Evolutionary conservation across 2,888 invertebrate species (phyloP).

Genomic region (Clistopyga incitator): DNA sequence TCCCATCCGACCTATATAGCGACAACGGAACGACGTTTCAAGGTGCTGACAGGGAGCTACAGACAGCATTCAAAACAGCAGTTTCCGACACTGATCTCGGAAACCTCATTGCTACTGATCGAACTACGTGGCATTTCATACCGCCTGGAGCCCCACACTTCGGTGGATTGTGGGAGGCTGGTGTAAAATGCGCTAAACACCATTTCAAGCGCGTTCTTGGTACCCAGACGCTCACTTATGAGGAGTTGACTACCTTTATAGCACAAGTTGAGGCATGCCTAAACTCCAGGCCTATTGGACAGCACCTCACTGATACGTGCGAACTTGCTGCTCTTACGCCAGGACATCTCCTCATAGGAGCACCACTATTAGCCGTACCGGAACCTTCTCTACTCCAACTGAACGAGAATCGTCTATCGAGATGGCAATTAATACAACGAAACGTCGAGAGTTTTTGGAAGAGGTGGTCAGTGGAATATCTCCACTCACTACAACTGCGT

Average conservation of each 20-base stretch:
- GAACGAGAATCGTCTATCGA: conserved; percentile 28
- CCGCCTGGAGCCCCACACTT: conserved; percentile 48
- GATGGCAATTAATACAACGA: conserved; percentile 46
- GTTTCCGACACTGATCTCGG: not conserved
- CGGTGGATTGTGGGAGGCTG: too few relatives aligned
- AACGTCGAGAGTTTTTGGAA: conserved; percentile 69
- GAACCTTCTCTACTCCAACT: conserved; percentile 38
- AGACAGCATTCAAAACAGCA: not conserved
- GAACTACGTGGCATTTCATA: conserved; percentile 41
- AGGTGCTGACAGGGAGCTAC: conserved; percentile 9
- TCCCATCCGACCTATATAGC: conserved; percentile 48
- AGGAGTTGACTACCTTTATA: too few relatives aligned
- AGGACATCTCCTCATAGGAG: conserved; percentile 64
- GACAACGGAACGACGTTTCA: conserved; percentile 61
- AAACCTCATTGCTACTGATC: conserved; percentile 1
- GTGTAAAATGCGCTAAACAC: too few relatives aligned
- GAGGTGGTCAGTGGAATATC: conserved; percentile 15
- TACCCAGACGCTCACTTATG: conserved; percentile 65
- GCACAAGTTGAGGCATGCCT: too few relatives aligned
- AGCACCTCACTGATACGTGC: conserved; percentile 55
- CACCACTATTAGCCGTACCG: conserved; percentile 43
- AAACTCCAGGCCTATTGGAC: conserved; percentile 57
- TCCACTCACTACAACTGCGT: conserved; percentile 13
- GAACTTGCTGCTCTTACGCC: conserved; percentile 64
- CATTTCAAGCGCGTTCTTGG: conserved; percentile 69